Base-by-base conservation (phyloP, 2,113 vertebrate species). In the Galemys pyrenaicus region DNA sequence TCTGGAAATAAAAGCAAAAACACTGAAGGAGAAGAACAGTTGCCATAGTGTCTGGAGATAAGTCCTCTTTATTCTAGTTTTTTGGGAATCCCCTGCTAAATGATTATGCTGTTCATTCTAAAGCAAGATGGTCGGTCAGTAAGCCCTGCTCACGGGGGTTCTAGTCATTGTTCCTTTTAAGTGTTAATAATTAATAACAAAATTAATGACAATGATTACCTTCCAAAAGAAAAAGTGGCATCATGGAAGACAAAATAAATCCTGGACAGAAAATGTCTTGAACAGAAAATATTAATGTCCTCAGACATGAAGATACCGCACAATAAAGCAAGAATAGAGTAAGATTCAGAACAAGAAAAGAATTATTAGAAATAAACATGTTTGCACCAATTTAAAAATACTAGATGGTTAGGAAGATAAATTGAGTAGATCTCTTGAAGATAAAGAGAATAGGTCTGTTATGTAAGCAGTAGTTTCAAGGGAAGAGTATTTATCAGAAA, bases 1-100 rank as follows among this genome's bases (percentile, higher is more conserved):
- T 77, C 54, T 87, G 75, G 60, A 94, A 81, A 77, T 81, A 44
- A 58, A 92, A 71, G 79, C 77, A 74, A 58, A 92, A 74, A 51
- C 35, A 26, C 28, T 82, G n/a, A 41, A 60, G 22, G 28, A 73
- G 80, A 81, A 77, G 11, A 44, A 62, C 13, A 28, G 56, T 70
- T 74, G 80, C 37, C 16, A 5, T 51, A 80, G 44, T 51, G 30
- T 68, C 16, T 78, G 10, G 32, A 51, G 22, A 26, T 56, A n/a
- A 87, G 24, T 12, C 24, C 56, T 71, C 20, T 3, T 83, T 12
- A 9, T 44, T 32, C 19, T 44, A 68, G 12, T n/a, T 88, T 65
- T 51, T 32, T 44, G 39, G 65, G 4, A 44, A 37, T 37, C 62
- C 8, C n/a, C 49, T 35, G 0, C 19, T 9, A 51, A 85, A 86